Conservation (phyloP, 2,797 vertebrate genomes). For the Aplochiton taeniatus region DNA sequence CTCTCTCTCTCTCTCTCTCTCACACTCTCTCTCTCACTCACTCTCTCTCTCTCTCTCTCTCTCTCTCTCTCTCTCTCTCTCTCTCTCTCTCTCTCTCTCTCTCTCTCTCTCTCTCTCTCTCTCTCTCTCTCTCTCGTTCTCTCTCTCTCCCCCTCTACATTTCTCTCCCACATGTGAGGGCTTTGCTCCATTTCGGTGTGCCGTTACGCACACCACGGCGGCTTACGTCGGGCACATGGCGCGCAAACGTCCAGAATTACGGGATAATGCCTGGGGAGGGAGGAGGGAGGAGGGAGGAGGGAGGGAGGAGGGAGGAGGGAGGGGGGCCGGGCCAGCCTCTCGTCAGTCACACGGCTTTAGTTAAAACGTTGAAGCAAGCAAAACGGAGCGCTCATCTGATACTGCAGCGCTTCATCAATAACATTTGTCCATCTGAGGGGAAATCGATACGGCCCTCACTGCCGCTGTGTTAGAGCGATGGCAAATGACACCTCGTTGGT, state of each 20-base stretch:
- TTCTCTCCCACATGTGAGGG: slow-evolving; percentile 62
- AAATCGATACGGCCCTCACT: slow-evolving; percentile 71
- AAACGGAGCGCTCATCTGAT: slow-evolving; percentile 63
- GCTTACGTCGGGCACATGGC: slow-evolving; percentile 33
- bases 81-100: no score
- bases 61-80: slow-evolving; percentile 8
- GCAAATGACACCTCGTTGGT: slow-evolving; percentile 71
- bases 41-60: slow-evolving; percentile 23
- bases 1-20: slow-evolving; percentile 17
- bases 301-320: background rate
- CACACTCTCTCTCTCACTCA: slow-evolving; percentile 39
- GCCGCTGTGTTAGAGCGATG: slow-evolving; percentile 66
- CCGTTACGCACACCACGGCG: slow-evolving; percentile 46
- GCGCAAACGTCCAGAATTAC: slow-evolving; percentile 38
- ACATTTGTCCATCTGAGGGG: slow-evolving; percentile 69
- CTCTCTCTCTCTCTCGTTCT: slow-evolving; percentile 2
- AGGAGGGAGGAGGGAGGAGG: background rate
- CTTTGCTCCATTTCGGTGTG: slow-evolving; percentile 57
- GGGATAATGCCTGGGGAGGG: slow-evolving; percentile 21
- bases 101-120: slow-evolving; percentile 22
- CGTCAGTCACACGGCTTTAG: slow-evolving; percentile 46
- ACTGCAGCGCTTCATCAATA: slow-evolving; percentile 65
- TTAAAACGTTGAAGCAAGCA: slow-evolving; percentile 65
- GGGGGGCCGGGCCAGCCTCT: background rate
- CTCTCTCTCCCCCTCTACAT: no score